Evolutionary conservation across 2,113 vertebrate genomes (phyloP), one percentile per base, ranked within the genome.

Genomic region (Notechis scutatus): DNA sequence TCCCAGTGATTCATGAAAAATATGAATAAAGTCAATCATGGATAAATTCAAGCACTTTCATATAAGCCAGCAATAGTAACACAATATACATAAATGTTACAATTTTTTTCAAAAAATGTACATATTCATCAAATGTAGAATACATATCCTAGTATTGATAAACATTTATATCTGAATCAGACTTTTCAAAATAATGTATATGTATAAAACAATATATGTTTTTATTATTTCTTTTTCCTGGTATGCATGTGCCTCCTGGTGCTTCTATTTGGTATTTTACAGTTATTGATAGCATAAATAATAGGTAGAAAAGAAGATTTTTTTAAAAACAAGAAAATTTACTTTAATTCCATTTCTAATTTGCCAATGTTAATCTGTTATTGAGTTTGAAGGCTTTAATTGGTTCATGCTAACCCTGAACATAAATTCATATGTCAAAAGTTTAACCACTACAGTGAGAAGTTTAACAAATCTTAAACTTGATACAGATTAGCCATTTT

Each of bases 301-400:
- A 91, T 92, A 26, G 39, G 61, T 88, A 88, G 6, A 85, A 55
- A 7, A 50, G 93, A 45, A 92, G 47, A 57, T 87, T 50, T 26
- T 2, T 18, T 85, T 4, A 21, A 85, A 85, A 55, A 52, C 50
- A 52, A 94, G 24, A 94, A 93, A 85, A 15, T 1, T 93, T 95
- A 59, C n/a, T 1, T 94, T 94, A 87, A 47, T 87, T 93, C 57
- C 1, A 54, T 81, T 47, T 95, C 69, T 89, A 89, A 45, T 89
- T 56, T 52, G 4, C 94, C 55, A 92, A 1, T 39, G 11, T 24
- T 91, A 50, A 45, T 26, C 5, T n/a, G 92, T 88, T 90, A 24
- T 5, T 93, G 88, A 92, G 4, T 92, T 89, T 87, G 90, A 91
- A 93, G 85, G 7, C 6, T 89, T 12, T 12, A 74, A 24, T 69